Conservation (phyloP, 2,113 vertebrate species). For the Psephotus haematonotus region DNA sequence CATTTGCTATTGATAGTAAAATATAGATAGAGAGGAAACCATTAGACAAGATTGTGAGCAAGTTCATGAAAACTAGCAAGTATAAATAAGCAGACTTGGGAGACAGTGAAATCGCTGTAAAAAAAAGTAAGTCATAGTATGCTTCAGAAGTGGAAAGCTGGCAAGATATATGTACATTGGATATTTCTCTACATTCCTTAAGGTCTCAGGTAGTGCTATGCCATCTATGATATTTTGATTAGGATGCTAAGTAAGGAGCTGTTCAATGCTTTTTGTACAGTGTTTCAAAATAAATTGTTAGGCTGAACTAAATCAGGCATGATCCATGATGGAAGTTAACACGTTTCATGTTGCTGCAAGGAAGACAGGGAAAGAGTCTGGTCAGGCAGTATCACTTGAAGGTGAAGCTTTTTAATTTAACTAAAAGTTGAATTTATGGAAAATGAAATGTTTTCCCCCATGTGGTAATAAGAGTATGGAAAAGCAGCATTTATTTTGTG, state of each 20-base stretch:
- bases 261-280: neutral
- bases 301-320: neutral
- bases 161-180: neutral
- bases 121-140: neutral
- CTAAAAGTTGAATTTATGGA: neutral
- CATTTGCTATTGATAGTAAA: neutral
- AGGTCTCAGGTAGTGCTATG: neutral
- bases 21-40: fast-evolving
- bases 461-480: neutral
- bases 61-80: neutral
- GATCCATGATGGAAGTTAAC: fast-evolving
- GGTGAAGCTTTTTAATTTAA: neutral
- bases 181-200: neutral
- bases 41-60: neutral
- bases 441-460: neutral
- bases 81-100: neutral
- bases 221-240: neutral
- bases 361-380: neutral
- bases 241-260: neutral
- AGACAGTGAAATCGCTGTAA: neutral
- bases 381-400: neutral
- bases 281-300: neutral
- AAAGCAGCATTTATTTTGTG: neutral
- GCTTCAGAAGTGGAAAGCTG: neutral
- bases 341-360: neutral